Base-by-base conservation (phyloP, 2,888 invertebrate genomes). In the Caenorhabditis sulstoni region DNA sequence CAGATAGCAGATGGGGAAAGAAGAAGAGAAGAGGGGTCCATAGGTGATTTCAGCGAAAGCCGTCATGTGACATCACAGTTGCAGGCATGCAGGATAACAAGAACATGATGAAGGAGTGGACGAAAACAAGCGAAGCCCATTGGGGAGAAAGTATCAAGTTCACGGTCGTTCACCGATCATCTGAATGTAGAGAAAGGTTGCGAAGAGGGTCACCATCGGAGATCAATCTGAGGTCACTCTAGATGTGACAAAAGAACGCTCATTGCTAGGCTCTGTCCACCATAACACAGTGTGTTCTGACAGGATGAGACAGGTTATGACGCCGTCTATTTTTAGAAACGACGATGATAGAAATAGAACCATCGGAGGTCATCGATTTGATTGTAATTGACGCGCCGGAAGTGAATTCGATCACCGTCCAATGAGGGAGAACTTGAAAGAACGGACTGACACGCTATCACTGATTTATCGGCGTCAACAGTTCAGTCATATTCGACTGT, bases 401-500 rank as follows among this genome's bases (percentile, higher is more conserved):
- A 52, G 16, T 41, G 16, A 39, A n/a, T n/a, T 20, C 29, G 29
- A 9, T 52, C 23, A 29, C 23, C 52, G 49, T 20, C 58, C 37
- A 0, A 39, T 29, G 29, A 29, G 29, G 29, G 41, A n/a, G n/a
- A 58, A 37, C 41, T 45, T 18, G 62, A 62, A 62, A 37, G 35
- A 3, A 35, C 12, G 45, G 52, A 59, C 41, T 50, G 68, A 59
- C 50, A 59, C 68, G 59, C 50, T 61, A 59, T 50, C 58, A 68
- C 23, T 68, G 70, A 61, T 61, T 70, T 61, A 70, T 70, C 52
- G 47, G 55, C 53, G 50, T 47, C 52, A 47, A 23, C 68, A 44
- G 52, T 68, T 53, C 62, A 49, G 49, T 70, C 70, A 70, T 41
- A 70, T 70, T 61, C 61, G 58, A 29, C 59, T 57, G 44, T 64